These are phyloP conservation scores for Etheostoma nigrum DNA, from an alignment of 2,797 vertebrate species.

Conservation along the genomic window DNA sequence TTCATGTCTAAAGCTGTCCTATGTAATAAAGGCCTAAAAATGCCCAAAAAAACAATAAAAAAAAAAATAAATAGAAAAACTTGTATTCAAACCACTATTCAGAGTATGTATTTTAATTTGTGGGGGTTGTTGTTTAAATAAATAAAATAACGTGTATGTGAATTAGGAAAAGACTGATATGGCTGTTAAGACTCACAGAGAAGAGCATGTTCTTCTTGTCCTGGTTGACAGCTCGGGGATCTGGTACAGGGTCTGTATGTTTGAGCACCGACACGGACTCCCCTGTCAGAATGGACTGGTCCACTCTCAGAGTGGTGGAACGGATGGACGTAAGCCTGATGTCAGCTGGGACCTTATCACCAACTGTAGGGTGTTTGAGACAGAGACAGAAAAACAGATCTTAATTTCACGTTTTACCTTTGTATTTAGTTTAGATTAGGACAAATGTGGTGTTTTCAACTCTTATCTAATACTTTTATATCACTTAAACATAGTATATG, in stretches of 20 bases:
- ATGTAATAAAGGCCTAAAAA: too few species aligned
- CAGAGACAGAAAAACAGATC: neutral
- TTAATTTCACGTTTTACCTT: neutral
- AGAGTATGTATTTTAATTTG: too few species aligned
- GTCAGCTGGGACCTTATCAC: conserved; percentile 88
- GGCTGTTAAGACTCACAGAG: conserved; percentile 78
- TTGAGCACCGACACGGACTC: conserved; percentile 87
- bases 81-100: too few species aligned
- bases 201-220: conserved; percentile 91
- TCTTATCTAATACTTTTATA: neutral
- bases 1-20: neutral
- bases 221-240: conserved; percentile 87
- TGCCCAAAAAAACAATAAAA: too few species aligned
- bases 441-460: conserved; percentile 1
- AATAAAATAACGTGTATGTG: too few species aligned
- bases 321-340: conserved; percentile 86
- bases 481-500: neutral
- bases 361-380: conserved; percentile 72
- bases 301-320: conserved; percentile 87
- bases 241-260: conserved; percentile 88
- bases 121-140: too few species aligned
- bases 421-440: neutral
- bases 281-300: conserved; percentile 88
- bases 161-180: neutral
- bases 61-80: too few species aligned